Percentiles rank a stretch among this genome's conserved stretches.
These are phyloP conservation scores for Piaya cayana DNA, from an alignment of 2,113 vertebrate genomes.

Conservation along the genomic window DNA sequence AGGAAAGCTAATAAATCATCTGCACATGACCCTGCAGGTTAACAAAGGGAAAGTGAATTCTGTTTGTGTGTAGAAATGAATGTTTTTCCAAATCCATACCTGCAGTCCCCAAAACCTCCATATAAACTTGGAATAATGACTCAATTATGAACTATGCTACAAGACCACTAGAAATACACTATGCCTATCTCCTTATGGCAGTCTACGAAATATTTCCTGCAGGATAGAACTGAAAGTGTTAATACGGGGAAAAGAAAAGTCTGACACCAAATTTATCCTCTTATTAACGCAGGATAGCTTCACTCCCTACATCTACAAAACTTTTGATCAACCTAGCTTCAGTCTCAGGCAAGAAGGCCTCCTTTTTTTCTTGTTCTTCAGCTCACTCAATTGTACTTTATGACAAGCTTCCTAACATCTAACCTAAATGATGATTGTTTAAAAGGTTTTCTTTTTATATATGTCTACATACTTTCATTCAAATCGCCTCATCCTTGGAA, in stretches of 20 bases:
- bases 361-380: background rate
- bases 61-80: slow-evolving; percentile 5
- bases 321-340: background rate
- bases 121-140: slow-evolving; percentile 30
- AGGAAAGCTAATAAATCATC: slow-evolving; percentile 52
- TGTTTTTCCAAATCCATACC: slow-evolving; percentile 15
- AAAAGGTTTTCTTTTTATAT: background rate
- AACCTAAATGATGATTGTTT: background rate
- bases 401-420: background rate
- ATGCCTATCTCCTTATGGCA: background rate
- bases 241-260: background rate
- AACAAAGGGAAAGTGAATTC: slow-evolving; percentile 28
- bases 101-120: background rate
- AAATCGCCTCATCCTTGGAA: background rate
- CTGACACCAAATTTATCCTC: background rate
- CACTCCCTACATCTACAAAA: background rate
- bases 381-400: background rate
- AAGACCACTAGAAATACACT: background rate
- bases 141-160: background rate
- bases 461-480: background rate
- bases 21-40: slow-evolving; percentile 30
- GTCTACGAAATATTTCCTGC: background rate
- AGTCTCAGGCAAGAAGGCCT: background rate
- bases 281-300: background rate
- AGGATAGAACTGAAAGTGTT: background rate